phyloP scores from a whole-genome alignment of 2,113 vertebrate species.

The Syngnathus typhle region DNA sequence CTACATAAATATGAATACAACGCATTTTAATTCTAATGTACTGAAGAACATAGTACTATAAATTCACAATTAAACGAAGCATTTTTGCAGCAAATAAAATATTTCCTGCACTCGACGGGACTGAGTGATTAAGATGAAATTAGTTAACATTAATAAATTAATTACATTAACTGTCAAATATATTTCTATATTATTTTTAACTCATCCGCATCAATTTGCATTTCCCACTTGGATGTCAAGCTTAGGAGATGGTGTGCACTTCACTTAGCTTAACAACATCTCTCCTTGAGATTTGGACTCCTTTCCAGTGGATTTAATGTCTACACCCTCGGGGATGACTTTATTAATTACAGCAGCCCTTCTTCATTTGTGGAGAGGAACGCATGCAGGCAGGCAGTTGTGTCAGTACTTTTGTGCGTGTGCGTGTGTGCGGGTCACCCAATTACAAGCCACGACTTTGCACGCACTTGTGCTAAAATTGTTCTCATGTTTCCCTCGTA shows the following conservation, averaged over 20 bases:
- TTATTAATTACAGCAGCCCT: slow-evolving; percentile 69
- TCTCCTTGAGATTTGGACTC: slow-evolving; percentile 48
- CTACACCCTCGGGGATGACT: slow-evolving; percentile 53
- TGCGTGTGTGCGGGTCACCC: slow-evolving; percentile 9
- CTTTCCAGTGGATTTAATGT: slow-evolving; percentile 58
- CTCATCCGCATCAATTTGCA: neutral
- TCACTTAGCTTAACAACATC: slow-evolving; percentile 19
- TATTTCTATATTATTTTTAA: neutral
- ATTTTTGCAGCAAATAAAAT: neutral
- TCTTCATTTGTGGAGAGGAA: slow-evolving; percentile 58
- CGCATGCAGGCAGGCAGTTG: slow-evolving; percentile 33
- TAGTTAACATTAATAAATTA: no score
- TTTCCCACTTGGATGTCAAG: neutral
- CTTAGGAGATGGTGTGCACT: slow-evolving; percentile 22
- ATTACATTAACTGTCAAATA: neutral
- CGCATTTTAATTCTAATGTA: neutral
- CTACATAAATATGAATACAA: neutral
- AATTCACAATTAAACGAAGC: neutral
- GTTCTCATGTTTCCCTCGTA: neutral
- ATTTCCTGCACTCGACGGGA: neutral
- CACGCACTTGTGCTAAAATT: slow-evolving; percentile 8
- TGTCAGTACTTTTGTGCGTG: slow-evolving; percentile 16
- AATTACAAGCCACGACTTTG: slow-evolving; percentile 32
- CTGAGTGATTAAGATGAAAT: neutral
- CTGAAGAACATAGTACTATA: neutral